Base-by-base conservation (phyloP, 2,113 vertebrate species). In the Craseonycteris thonglongyai region DNA sequence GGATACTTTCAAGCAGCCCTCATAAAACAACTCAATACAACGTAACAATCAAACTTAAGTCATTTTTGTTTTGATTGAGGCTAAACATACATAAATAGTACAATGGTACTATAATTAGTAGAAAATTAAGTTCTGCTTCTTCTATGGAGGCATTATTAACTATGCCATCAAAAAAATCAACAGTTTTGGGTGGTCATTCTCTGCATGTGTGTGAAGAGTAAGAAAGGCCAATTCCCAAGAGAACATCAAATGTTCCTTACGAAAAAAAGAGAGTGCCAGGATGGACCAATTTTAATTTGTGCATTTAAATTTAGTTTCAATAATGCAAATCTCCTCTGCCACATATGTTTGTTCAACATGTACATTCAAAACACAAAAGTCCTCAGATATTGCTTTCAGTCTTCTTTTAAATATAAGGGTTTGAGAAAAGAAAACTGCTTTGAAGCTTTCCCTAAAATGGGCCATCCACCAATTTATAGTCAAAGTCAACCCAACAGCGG, bases 11-110 rank as follows among this genome's bases (percentile, higher is more conserved):
- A n/a, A n/a, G n/a, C n/a, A n/a, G n/a, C n/a, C 6, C n/a, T 28
- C 61, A 83, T 30, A 65, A 81, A 92, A 82, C 16, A 65, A 88
- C n/a, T 96, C 28, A 78, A n/a, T 6, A 38, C 3, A 42, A 58
- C n/a, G n/a, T n/a, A n/a, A n/a, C 4, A 26, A 38, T 9, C 28
- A 61, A 74, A 69, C 4, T 10, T 14, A n/a, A n/a, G 35, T 40
- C 19, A 47, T 30, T 66, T 26, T 61, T 14, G 11, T 10, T 22
- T 49, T 7, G 5, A n/a, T 88, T 61, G 7, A 68, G 24, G 30
- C 19, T 94, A 82, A 83, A 65, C 12, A 40, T 7, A 68, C 13
- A 85, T 21, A 51, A 75, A 93, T 7, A 80, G 4, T 49, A 58
- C 16, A 49, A 4, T 35, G 66, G 6, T 51, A 38, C 21, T 33